A percentile compares a stretch with the other conserved stretches of the same genome.
phyloP scores from a whole-genome alignment of 2,797 vertebrate species.

The Hephaestus fuliginosus region DNA sequence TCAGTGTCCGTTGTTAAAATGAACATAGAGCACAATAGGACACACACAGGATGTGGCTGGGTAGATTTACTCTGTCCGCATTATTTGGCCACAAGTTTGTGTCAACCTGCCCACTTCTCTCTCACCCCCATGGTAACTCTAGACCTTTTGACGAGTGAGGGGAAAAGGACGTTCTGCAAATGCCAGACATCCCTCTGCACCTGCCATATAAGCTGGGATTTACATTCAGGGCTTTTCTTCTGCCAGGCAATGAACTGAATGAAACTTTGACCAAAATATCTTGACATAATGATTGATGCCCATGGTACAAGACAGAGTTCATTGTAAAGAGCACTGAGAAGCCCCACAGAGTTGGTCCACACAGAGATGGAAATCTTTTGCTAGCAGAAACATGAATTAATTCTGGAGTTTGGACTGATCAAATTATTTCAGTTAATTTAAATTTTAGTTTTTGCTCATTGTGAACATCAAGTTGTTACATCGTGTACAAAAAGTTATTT shows the following conservation, averaged over 20 bases:
- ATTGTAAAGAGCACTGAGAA: conserved; percentile 21
- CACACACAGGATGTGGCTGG: conserved; percentile 42
- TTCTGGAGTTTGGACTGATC: not conserved
- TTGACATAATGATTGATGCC: conserved; percentile 23
- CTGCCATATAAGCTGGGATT: conserved; percentile 66
- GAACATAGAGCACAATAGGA: conserved; percentile 1
- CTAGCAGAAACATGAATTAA: not conserved
- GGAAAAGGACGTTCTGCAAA: conserved; percentile 55
- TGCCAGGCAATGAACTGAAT: conserved; percentile 31
- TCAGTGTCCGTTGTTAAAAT: conserved; percentile 17
- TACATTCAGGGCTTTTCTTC: conserved; percentile 47
- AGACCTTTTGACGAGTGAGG: conserved; percentile 74
- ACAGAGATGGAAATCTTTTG: conserved; percentile 2
- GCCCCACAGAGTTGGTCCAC: not conserved
- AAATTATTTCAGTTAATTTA: not conserved
- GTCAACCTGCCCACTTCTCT: conserved; percentile 49
- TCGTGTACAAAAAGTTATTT: not conserved
- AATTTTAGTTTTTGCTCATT: not conserved
- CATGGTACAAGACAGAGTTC: not conserved
- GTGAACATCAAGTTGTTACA: not conserved
- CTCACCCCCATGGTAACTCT: conserved; percentile 63
- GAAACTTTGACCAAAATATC: conserved; percentile 18
- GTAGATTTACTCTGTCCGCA: conserved; percentile 40
- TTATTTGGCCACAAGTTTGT: conserved; percentile 52
- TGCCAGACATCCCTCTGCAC: conserved; percentile 71